Percentiles rank a stretch among this genome's conserved stretches.
phyloP scores from a whole-genome alignment of 2,797 vertebrate genomes.

The Bovichtus variegatus region DNA sequence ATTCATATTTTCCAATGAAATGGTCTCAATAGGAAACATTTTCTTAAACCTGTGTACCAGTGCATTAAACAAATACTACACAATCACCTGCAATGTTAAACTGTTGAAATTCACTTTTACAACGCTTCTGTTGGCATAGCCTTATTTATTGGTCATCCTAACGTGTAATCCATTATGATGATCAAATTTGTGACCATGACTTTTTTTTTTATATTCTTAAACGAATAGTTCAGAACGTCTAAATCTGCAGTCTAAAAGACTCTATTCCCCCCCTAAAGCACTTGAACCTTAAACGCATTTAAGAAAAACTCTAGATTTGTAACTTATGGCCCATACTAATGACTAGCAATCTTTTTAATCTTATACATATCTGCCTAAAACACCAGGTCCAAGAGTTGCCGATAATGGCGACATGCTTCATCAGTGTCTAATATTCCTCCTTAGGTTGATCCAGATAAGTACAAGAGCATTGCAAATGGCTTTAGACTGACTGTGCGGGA shows the following conservation, averaged over 20 bases:
- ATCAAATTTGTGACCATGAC: neutral
- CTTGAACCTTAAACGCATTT: neutral
- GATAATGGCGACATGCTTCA: rapidly evolving
- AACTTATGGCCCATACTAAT: neutral
- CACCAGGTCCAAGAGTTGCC: neutral
- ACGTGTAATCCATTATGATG: neutral
- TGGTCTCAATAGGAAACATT: no score
- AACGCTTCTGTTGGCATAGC: neutral
- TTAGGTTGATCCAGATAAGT: conserved; percentile 95
- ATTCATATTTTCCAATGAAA: neutral
- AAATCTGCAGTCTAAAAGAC: neutral
- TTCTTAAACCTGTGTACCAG: neutral
- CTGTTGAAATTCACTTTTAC: neutral
- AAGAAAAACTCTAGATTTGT: neutral
- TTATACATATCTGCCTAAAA: neutral
- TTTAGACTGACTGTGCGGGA: conserved; percentile 92
- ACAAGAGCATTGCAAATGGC: conserved; percentile 94
- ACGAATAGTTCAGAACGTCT: neutral
- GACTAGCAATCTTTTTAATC: neutral
- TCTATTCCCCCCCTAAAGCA: neutral
- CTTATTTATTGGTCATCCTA: neutral
- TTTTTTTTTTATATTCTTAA: neutral
- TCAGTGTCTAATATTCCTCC: conserved; percentile 29
- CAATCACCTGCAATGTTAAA: neutral
- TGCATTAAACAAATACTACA: neutral